Base-by-base conservation (phyloP, 2,113 vertebrate species). In the Misgurnus mizolepis region DNA sequence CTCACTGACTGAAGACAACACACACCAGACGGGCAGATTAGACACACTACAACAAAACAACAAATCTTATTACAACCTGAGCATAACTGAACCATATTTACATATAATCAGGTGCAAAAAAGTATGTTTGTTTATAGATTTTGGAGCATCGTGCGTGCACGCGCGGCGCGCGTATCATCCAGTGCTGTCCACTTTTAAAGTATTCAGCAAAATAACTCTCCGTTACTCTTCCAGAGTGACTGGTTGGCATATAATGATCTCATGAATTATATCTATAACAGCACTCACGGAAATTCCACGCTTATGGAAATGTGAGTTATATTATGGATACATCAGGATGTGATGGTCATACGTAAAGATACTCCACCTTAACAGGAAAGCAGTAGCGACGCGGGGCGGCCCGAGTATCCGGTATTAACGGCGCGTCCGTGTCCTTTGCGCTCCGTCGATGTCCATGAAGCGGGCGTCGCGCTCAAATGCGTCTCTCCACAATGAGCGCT, bases 391-490 rank as follows among this genome's bases (percentile, higher is more conserved):
- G 70, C 60, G 65, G 14, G 40, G 27, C 62, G 76, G 76, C 17
- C 67, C 70, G 81, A 60, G 34, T 47, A 67, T 65, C 58, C 64
- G 65, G 17, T 39, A 72, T 77, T 77, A 71, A 65, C 73, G 64
- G 74, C 27, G 40, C 62, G 40, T 62, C 61, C 40, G 64, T 72
- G 82, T 84, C 79, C 82, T 78, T 79, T 79, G 72, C 82, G 86
- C 67, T 78, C 69, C 75, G 65, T 76, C 75, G 69, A 81, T 79
- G 85, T 85, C 83, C 85, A 86, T 85, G 78, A 72, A 85, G 80
- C 78, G 80, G 81, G 76, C 83, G 64, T 75, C 62, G 66, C 67
- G 83, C 82, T 81, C 83, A 50, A 80, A 79, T 80, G 65, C 74
- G 82, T 82, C 77, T 74, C 65, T 40, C 78, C 34, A 73, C 80